Evolutionary conservation across 1,140 invertebrate genomes (phyloP), one percentile per base, ranked within the genome.

Genomic region (Drosophila asahinai): DNA sequence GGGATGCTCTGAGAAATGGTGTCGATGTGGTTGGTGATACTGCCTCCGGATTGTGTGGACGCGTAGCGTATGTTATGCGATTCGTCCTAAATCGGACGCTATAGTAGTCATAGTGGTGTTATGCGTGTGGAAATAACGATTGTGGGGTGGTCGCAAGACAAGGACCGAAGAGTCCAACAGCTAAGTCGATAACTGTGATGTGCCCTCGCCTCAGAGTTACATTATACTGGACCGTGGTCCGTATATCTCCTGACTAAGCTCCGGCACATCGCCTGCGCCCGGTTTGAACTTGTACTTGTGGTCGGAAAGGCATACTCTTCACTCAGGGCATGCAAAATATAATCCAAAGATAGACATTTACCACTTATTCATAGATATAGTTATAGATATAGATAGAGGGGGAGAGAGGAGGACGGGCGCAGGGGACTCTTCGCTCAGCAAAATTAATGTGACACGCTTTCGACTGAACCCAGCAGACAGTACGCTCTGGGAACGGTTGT

Each of bases 381-480:
- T 47, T 72, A 59, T 36, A 61, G 36, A 49, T 55, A 78, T 59
- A 64, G 38, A 52, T 30, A 64, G 49, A 54, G 27, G 48, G 40
- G 64, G 55, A 48, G 5, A 43, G 52, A 27, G 64, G 8, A 61
- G 47, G 63, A 60, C 71, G 71, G 68, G 89, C 75, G 90, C 92
- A 93, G 92, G 92, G 92, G 82, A 92, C 80, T 91, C 77, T 89
- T 91, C 90, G 86, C 91, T 93, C 92, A 93, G 83, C 92, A 93
- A 93, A 93, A 93, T 92, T 92, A 79, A 93, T 93, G 92, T 93
- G 92, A 93, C 91, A 93, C 86, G 80, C 74, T 93, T 93, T 91
- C 84, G 76, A 77, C 77, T 89, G 91, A 49, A 76, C 27, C 49
- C 62, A 57, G 73, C 81, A 89, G 80, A 82, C 81, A 62, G 71